Conservation (phyloP, 2,888 invertebrate species). For the Trissonchulus latispiculum region DNA sequence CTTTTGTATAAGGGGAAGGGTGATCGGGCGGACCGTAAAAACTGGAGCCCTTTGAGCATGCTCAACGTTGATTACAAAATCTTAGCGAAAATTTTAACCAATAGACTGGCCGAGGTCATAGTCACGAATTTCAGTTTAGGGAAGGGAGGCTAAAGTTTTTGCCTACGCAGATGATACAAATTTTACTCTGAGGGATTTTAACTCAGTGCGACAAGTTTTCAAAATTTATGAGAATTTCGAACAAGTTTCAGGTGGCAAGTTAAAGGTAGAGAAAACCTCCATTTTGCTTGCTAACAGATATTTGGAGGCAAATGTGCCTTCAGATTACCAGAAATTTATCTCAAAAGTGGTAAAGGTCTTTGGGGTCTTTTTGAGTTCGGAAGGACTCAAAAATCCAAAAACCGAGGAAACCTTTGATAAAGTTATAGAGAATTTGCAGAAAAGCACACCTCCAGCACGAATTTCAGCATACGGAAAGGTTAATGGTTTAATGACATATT, state of each 20-base stretch:
- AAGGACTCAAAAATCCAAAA: neutral
- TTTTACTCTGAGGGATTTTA: neutral
- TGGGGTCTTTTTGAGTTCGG: neutral
- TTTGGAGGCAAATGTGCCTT: too few species aligned
- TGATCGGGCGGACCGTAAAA: neutral
- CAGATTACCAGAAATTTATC: too few species aligned
- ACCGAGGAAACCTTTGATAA: too few species aligned
- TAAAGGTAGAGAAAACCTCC: too few species aligned
- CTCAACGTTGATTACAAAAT: neutral
- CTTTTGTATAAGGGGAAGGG: neutral
- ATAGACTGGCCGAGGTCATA: neutral
- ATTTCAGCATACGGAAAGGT: neutral
- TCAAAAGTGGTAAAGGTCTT: too few species aligned
- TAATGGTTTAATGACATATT: neutral
- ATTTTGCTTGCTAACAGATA: too few species aligned
- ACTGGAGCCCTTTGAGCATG: conserved; percentile 1
- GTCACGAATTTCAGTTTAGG: neutral
- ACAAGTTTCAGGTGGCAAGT: neutral
- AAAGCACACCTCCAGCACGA: too few species aligned
- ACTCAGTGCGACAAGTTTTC: neutral
- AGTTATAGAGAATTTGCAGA: too few species aligned
- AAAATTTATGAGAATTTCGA: neutral
- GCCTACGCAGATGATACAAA: neutral
- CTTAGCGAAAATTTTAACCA: neutral
- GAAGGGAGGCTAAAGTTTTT: neutral